A percentile compares a stretch with the other conserved stretches of the same genome.
phyloP scores from a whole-genome alignment of 2,888 invertebrate species.

The Caenorhabditis sp. region DNA sequence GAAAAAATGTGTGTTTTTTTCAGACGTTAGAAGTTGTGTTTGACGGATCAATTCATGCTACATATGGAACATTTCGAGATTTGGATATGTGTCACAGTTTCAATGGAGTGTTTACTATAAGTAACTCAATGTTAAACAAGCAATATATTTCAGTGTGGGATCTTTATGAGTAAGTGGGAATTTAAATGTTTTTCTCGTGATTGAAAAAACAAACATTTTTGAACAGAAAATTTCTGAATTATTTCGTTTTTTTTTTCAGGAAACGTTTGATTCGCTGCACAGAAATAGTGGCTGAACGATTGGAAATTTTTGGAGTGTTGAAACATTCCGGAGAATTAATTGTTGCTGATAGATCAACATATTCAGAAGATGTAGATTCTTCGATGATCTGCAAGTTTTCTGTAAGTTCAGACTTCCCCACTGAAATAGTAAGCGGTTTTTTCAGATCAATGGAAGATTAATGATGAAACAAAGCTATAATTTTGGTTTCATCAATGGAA shows the following conservation, averaged over 20 bases:
- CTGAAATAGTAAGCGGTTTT: conserved; percentile 5
- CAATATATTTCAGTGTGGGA: conserved; percentile 29
- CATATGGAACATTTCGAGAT: neutral
- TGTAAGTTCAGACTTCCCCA: too few species aligned
- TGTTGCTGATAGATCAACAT: conserved; percentile 14
- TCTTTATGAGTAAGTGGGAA: conserved; percentile 16
- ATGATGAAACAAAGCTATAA: conserved; percentile 5
- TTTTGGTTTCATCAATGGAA: conserved; percentile 15
- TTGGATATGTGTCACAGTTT: conserved; percentile 19
- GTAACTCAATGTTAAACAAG: neutral
- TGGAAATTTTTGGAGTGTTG: conserved; percentile 25
- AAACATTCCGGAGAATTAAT: conserved; percentile 25
- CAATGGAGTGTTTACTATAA: conserved; percentile 21
- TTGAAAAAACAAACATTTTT: too few species aligned
- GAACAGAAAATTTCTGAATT: too few species aligned
- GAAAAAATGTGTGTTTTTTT: too few species aligned
- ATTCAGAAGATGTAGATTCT: neutral
- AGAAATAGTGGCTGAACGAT: neutral
- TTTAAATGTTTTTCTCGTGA: too few species aligned
- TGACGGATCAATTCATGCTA: conserved; percentile 21
- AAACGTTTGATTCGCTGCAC: neutral
- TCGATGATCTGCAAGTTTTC: conserved; percentile 9
- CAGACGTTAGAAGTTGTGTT: neutral
- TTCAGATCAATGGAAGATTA: conserved; percentile 23
- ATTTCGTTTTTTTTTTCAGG: conserved; percentile 1